phyloP scores from a whole-genome alignment of 2,888 invertebrate genomes.

The Polietes domitor region DNA sequence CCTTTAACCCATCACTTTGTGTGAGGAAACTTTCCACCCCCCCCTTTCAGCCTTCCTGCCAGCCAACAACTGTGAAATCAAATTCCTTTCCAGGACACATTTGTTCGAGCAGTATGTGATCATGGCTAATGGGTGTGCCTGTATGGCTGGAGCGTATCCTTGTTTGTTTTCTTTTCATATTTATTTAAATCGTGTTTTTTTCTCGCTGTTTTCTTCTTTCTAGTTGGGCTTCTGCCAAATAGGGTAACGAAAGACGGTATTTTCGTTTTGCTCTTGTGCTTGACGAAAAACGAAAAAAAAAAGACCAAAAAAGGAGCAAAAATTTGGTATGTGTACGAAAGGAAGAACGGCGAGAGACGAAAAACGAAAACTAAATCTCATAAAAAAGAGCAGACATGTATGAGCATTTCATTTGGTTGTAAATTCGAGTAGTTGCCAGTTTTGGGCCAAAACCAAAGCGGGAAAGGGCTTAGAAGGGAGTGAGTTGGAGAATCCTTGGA shows the following conservation, averaged over 20 bases:
- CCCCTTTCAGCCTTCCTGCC: neutral
- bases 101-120: constrained; percentile 31
- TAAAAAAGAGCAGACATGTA: constrained; percentile 16
- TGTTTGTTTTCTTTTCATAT: constrained; percentile 22
- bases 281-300: neutral
- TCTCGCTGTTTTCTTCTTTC: neutral
- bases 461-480: neutral
- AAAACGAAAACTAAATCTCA: constrained; percentile 15
- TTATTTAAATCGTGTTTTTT: constrained; percentile 25
- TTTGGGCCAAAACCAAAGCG: neutral
- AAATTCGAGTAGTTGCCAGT: constrained; percentile 1
- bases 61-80: neutral
- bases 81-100: constrained; percentile 19
- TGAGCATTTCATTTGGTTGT: constrained; percentile 24
- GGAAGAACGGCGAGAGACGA: neutral
- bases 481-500: neutral
- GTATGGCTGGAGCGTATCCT: neutral
- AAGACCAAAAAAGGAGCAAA: constrained; percentile 11
- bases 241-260: constrained; percentile 51
- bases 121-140: constrained; percentile 6
- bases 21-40: too few species aligned
- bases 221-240: constrained; percentile 62
- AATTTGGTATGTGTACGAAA: too few species aligned
- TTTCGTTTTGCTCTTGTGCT: constrained; percentile 44
- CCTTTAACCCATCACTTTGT: too few species aligned